Evolutionary conservation across 2,888 invertebrate genomes (phyloP), one percentile per base, ranked within the genome.

Genomic region (Agriopis aurantiaria): DNA sequence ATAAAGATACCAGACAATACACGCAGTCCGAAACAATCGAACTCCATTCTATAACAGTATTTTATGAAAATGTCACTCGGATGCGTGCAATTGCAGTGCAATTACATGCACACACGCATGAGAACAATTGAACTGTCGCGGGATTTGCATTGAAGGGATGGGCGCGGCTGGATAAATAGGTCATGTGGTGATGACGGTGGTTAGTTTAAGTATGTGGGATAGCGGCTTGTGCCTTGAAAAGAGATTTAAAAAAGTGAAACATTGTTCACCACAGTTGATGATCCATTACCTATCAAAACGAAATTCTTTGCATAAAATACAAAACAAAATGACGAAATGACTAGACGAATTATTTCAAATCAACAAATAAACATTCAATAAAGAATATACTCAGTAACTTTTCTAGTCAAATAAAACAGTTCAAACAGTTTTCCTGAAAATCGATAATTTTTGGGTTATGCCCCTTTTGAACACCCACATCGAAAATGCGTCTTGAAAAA

Each of bases 91-190:
- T 73, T 66, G 62, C 67, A 67, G 75, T 64, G 60, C 67, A 71
- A 76, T 77, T 66, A 71, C 65, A 74, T 68, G 69, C 67, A 69
- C 69, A 65, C 59, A 68, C 59, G 72, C 69, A 68, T 41, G 73
- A 62, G 63, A 78, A 81, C 84, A 82, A 85, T 85, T 82, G 85
- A 81, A 80, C 79, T 80, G 83, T 77, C 72, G 33, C 33, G 69
- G 75, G 75, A 81, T 85, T 84, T 80, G 81, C 85, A 82, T 84
- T 72, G 77, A 78, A 80, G 76, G 56, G 74, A 71, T 60, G 75
- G 80, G 81, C 75, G 81, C 70, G 80, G 71, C 65, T 11, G 58
- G 14, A 70, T 74, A 81, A 80, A 73, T 78, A 80, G 82, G 83
- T 82, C 84, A 81, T 62, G 14, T 11, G 75, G 71, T 60, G 69